Evolutionary conservation across 2,888 invertebrate species (phyloP), one percentile per base, ranked within the genome.

Genomic region (Flabesymbios commensalis): DNA sequence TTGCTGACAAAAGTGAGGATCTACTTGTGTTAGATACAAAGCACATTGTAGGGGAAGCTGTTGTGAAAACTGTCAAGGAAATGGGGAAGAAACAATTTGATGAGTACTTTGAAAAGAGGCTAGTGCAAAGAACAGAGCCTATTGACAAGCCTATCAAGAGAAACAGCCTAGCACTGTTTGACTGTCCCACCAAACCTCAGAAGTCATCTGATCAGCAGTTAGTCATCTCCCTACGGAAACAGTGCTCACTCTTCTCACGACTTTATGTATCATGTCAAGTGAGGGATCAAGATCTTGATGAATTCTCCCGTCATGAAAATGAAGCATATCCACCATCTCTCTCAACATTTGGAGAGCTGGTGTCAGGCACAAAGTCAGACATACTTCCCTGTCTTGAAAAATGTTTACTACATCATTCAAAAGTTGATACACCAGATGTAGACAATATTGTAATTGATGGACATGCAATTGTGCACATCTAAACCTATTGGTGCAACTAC

Each of bases 401-500:
- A n/a, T n/a, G n/a, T n/a, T n/a, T n/a, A n/a, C n/a, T n/a, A n/a
- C n/a, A n/a, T n/a, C n/a, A n/a, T n/a, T n/a, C n/a, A n/a, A n/a
- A n/a, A n/a, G n/a, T n/a, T n/a, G n/a, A n/a, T n/a, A n/a, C n/a
- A n/a, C n/a, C n/a, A n/a, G n/a, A n/a, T n/a, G n/a, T n/a, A n/a
- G n/a, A n/a, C n/a, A n/a, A n/a, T n/a, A n/a, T n/a, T n/a, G n/a
- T n/a, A n/a, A n/a, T n/a, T n/a, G 69, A 64, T 54, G 64, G 67
- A 19, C 54, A 68, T 19, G 69, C 57, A 7, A 54, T 70, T 19
- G 57, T 67, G 17, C 65, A 69, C 49, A 55, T 59, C 42, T 24
- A 63, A 33, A 32, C 31, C 31, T 55, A 56, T 5, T 33, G 48
- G 10, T 42, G 57, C 51, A 17, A 58, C 49, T 19, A 65, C 67